Conservation (phyloP, 2,797 vertebrate species). For the Aplochiton taeniatus region DNA sequence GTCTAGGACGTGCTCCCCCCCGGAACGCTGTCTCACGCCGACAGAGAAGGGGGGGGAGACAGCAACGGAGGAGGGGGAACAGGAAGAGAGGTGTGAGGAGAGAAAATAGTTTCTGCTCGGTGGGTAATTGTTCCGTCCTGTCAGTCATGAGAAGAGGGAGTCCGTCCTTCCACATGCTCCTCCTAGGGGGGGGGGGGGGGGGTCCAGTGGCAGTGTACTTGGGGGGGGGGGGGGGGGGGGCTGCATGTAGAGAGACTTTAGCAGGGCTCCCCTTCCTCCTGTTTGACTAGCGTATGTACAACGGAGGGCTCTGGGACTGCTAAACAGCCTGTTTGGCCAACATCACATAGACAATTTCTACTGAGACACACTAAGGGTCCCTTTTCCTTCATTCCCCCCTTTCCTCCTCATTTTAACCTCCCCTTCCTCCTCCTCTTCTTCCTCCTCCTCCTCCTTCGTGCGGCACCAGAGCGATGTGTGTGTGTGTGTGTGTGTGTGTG, state of each 20-base stretch:
- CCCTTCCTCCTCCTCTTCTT: not conserved
- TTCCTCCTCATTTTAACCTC: not conserved
- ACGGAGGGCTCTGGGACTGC: conserved; percentile 1
- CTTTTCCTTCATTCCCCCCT: not conserved
- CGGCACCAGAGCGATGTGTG: not conserved
- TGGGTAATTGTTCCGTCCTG: no score
- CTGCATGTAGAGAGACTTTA: no score
- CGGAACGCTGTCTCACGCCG: not conserved
- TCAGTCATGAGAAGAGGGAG: no score
- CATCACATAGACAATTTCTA: no score
- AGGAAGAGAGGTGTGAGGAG: not conserved
- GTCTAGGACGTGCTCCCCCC: not conserved
- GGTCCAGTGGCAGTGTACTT: no score
- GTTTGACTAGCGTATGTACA: no score
- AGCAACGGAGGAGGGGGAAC: not conserved
- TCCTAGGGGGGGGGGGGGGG: no score
- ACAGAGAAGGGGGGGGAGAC: not conserved
- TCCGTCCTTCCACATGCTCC: no score
- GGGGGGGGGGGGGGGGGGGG: conserved; percentile 8
- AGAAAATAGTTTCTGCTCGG: no score
- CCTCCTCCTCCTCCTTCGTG: not conserved
- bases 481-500: conserved; percentile 5
- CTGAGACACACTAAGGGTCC: not conserved
- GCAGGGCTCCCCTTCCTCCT: no score
- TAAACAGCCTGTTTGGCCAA: no score